Conservation (phyloP, 1,140 invertebrate genomes). For the Drosophila bifasciata region DNA sequence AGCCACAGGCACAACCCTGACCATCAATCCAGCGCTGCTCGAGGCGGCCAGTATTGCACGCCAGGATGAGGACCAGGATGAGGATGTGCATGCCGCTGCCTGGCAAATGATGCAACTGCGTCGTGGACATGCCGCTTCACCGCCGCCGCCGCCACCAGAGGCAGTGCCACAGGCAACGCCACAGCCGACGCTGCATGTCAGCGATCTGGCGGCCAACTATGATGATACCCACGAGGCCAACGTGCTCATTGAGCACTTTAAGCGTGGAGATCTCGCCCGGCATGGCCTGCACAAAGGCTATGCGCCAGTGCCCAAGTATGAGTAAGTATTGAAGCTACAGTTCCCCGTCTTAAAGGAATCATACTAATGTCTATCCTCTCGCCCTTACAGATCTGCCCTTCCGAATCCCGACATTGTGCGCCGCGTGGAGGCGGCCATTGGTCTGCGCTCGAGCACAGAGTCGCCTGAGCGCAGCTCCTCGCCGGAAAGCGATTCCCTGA, state of each 20-base stretch:
- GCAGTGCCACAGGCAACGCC: constrained; percentile 7
- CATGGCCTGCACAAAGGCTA: constrained; percentile 79
- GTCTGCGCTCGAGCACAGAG: constrained; percentile 86
- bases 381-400: constrained; percentile 81
- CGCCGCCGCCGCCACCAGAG: constrained; percentile 32
- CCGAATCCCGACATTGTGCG: constrained; percentile 88
- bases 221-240: constrained; percentile 76
- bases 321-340: constrained; percentile 58
- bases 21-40: constrained; percentile 85
- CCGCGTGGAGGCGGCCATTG: constrained; percentile 89
- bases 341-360: too few species aligned
- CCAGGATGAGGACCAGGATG: constrained; percentile 48
- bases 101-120: constrained; percentile 71
- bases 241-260: constrained; percentile 79
- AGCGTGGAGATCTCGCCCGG: constrained; percentile 67
- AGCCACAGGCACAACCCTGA: constrained; percentile 35
- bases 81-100: constrained; percentile 61
- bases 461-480: constrained; percentile 86
- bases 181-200: constrained; percentile 57
- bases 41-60: constrained; percentile 84
- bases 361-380: not conserved
- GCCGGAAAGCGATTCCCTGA: constrained; percentile 86
- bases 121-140: constrained; percentile 50
- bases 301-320: constrained; percentile 76
- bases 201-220: constrained; percentile 70